Conservation (phyloP, 1,140 invertebrate species). For the Drosophila varians region DNA sequence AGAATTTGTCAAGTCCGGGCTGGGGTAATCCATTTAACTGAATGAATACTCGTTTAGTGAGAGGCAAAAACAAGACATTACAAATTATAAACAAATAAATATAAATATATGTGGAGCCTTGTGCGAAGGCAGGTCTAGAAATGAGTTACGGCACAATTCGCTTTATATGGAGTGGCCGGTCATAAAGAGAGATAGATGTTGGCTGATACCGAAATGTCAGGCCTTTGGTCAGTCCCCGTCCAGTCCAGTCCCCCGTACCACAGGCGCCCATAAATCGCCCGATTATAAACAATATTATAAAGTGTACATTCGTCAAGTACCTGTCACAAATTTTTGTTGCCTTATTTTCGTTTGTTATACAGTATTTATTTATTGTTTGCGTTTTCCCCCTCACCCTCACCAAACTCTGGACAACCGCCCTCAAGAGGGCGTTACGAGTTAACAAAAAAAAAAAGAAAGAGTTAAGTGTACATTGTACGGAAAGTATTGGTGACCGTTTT, state of each 20-base stretch:
- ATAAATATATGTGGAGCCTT: neutral
- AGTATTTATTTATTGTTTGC: conserved; percentile 14
- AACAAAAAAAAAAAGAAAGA: neutral
- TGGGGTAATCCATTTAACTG: conserved; percentile 22
- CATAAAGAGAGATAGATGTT: conserved; percentile 53
- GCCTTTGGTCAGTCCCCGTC: too few relatives aligned
- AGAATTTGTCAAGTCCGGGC: conserved; percentile 22
- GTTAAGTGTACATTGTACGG: conserved; percentile 9
- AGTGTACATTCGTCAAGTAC: conserved; percentile 43
- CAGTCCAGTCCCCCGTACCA: neutral
- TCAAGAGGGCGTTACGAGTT: conserved; percentile 20
- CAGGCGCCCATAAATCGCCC: conserved; percentile 47
- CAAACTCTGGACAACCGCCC: neutral
- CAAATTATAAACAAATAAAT: conserved; percentile 27
- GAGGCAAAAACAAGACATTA: neutral
- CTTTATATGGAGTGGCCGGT: conserved; percentile 36
- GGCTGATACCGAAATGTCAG: conserved; percentile 38
- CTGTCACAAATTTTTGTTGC: conserved; percentile 44
- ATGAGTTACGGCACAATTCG: conserved; percentile 49
- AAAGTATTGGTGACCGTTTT: conserved; percentile 2
- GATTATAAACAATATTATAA: conserved; percentile 55
- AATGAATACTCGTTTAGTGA: neutral
- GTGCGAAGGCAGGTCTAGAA: conserved; percentile 16
- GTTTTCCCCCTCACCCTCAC: neutral
- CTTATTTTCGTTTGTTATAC: conserved; percentile 1